Evolutionary conservation across 2,888 invertebrate genomes (phyloP).

Genomic region (Aromia moschata): DNA sequence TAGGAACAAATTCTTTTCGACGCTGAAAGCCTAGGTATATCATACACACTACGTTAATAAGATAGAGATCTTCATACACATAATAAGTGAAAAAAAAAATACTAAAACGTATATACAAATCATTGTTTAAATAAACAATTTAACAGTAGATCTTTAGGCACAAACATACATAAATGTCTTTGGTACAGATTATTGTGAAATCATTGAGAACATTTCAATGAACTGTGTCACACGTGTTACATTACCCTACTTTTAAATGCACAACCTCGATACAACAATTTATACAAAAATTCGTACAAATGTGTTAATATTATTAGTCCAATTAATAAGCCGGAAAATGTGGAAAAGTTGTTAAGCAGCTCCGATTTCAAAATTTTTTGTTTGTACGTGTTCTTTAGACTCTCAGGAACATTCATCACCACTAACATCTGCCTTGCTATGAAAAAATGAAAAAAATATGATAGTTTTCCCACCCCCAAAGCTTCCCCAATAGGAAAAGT

Average conservation of each 20-base stretch:
- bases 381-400: too few species aligned
- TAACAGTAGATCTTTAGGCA: constrained; percentile 13
- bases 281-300: not conserved
- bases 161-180: constrained; percentile 20
- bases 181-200: constrained; percentile 18
- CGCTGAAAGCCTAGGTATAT: not conserved
- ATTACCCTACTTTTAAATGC: not conserved
- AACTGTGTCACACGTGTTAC: constrained; percentile 3
- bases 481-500: too few species aligned
- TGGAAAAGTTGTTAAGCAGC: too few species aligned
- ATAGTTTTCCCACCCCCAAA: too few species aligned
- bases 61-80: constrained; percentile 17
- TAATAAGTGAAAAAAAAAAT: constrained; percentile 13
- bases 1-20: constrained; percentile 9
- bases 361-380: too few species aligned
- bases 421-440: too few species aligned
- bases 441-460: too few species aligned
- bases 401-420: too few species aligned
- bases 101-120: constrained; percentile 21
- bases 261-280: not conserved
- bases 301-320: too few species aligned
- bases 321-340: too few species aligned
- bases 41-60: not conserved
- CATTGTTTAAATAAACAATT: constrained; percentile 18
- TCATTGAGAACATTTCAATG: constrained; percentile 2